phyloP scores from a whole-genome alignment of 2,888 invertebrate species.

The Drosophila anceps region DNA sequence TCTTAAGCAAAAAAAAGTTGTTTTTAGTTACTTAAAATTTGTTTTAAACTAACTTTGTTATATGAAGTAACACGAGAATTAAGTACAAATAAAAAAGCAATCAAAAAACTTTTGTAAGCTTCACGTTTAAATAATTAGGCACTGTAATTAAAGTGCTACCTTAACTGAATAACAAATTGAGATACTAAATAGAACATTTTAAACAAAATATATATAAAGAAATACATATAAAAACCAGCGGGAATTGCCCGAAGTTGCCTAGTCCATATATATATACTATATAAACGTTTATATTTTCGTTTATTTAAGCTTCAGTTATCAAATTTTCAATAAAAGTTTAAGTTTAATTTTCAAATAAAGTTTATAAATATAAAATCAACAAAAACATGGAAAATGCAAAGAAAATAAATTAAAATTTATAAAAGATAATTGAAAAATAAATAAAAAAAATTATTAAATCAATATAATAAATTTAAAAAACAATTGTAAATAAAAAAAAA shows the following conservation, averaged over 20 bases:
- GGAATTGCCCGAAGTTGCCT: not conserved
- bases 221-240: not conserved
- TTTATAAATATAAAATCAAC: too few relatives aligned
- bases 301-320: too few relatives aligned
- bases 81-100: not conserved
- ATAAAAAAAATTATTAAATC: not conserved
- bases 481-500: not conserved
- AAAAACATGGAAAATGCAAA: too few relatives aligned
- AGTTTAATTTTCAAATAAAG: too few relatives aligned
- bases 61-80: not conserved
- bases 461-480: not conserved
- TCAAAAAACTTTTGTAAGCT: not conserved
- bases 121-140: slow-evolving; percentile 6
- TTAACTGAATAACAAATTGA: not conserved
- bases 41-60: not conserved
- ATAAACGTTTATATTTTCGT: too few relatives aligned
- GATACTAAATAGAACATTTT: not conserved
- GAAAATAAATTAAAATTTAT: not conserved
- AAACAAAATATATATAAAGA: not conserved
- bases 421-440: too few relatives aligned
- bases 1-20: not conserved
- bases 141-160: not conserved
- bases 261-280: not conserved
- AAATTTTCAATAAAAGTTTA: too few relatives aligned
- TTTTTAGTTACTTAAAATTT: not conserved